phyloP scores from a whole-genome alignment of 30 jellyfish, hydroid and myxozoan species.

The Cassiopea xamachana region DNA sequence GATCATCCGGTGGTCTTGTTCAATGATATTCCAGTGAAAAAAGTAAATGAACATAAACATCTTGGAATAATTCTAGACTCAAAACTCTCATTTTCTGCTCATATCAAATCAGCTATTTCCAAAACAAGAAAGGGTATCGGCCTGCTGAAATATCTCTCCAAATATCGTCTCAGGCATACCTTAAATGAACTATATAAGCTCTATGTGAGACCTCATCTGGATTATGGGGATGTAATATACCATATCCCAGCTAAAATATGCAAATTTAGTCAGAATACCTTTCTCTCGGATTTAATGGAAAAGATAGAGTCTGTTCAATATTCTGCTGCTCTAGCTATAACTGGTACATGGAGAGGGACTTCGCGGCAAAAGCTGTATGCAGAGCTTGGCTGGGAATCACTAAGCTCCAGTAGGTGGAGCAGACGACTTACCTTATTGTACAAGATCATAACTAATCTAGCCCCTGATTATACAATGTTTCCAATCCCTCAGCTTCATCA shows the following conservation, averaged over 20 bases:
- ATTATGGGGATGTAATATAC: slow-evolving; percentile 69
- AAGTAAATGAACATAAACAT: slow-evolving; percentile 43
- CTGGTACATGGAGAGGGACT: slow-evolving; percentile 74
- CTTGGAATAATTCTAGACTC: slow-evolving; percentile 56
- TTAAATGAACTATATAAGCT: slow-evolving; percentile 57
- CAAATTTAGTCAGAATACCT: slow-evolving; percentile 37
- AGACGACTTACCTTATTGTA: slow-evolving; percentile 50
- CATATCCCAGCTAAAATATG: slow-evolving; percentile 68
- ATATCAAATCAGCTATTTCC: slow-evolving; percentile 47
- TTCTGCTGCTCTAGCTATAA: slow-evolving; percentile 70
- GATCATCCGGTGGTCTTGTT: slow-evolving; percentile 47
- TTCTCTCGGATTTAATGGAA: slow-evolving; percentile 41
- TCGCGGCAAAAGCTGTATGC: slow-evolving; percentile 57
- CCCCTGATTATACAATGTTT: slow-evolving; percentile 59
- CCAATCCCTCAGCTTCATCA: slow-evolving; percentile 70
- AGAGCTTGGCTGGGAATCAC: slow-evolving; percentile 76
- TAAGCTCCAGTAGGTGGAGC: slow-evolving; percentile 47
- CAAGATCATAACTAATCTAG: slow-evolving; percentile 49
- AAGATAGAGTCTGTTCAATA: slow-evolving; percentile 66
- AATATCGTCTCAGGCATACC: slow-evolving; percentile 70
- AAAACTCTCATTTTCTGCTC: slow-evolving; percentile 43
- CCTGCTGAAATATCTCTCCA: slow-evolving; percentile 78
- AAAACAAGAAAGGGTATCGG: slow-evolving; percentile 74
- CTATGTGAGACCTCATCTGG: slow-evolving; percentile 73
- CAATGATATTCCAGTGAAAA: slow-evolving; percentile 37